Evolutionary conservation across 2,797 vertebrate genomes (phyloP), one percentile per base, ranked within the genome.

Genomic region (Acanthurus lineatus): DNA sequence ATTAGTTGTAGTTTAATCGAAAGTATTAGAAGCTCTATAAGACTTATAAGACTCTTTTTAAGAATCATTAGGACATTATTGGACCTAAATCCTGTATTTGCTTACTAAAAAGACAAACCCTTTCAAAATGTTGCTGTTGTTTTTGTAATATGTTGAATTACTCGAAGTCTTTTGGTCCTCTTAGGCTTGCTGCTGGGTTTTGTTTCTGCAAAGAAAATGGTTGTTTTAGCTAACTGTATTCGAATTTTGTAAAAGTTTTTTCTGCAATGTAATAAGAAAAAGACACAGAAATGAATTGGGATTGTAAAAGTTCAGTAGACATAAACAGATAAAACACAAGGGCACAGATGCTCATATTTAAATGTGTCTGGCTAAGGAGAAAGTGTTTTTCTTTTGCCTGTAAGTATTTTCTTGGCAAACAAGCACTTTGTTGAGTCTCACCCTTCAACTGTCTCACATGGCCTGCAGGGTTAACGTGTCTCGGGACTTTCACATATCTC

Each of bases 321-420:
- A 47, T 1, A 2, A 0, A 69, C 28, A 69, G 56, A 62, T 12
- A 57, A 8, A 62, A 32, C 28, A n/a, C 20, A 40, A 15, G 15
- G 9, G 45, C 28, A 67, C 15, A 60, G 42, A 44, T 12, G 42
- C 60, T 69, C 12, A 11, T 16, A 22, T 48, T 8, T 2, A 74
- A 54, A 40, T 40, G 14, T 32, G 53, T 51, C 57, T 44, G 59
- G 65, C 53, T 51, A 3, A 9, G 49, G 8, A 48, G 32, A 72
- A 67, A 62, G 40, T 54, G 49, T 73, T 54, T 48, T 62, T 64
- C 70, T 70, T 61, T 48, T 61, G 38, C 47, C 20, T 52, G 22
- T 59, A 59, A 44, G 32, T 63, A 15, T 80, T 78, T 83, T 70
- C 40, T 65, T 48, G 25, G 75, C 49, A 79, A 70, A 85, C 28